Base-by-base conservation (phyloP, 2,888 invertebrate species). In the Prenolepis imparis region DNA sequence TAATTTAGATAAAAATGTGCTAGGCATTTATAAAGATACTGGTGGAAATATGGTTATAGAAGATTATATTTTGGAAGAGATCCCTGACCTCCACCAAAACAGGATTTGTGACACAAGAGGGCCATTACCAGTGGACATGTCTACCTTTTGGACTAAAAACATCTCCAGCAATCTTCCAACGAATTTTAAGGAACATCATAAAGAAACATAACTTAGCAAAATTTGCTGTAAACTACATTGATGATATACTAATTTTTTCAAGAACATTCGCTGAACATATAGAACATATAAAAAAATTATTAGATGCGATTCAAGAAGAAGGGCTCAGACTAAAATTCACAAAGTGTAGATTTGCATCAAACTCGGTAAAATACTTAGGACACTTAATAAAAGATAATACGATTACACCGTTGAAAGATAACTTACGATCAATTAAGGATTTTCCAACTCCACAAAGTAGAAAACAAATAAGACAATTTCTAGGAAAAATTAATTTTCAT, bases 101-200 rank as follows among this genome's bases (percentile, higher is more conserved):
- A n/a, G 89, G 64, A 4, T 90, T 89, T 32, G 86, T 90, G 0
- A 90, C 88, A 12, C 87, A 90, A 55, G 82, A 89, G 0, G 88
- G 88, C 1, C 85, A 88, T 67, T 89, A 24, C 15, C 88, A 90
- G 48, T 89, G 88, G 88, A 86, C 83, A 0, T 82, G 44, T 11
- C 28, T 67, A 1, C 67, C 67, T 0, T 67, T 48, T 11, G 67
- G 67, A 0, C 18, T 67, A 18, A 67, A 67, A 6, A 67, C 66
- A 1, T n/a, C 44, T 1, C 48, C 57, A 32, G 44, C 74, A 18
- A 78, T 75, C 9, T 82, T 82, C 12, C 82, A 75, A 0, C 68
- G 68, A 68, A 75, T 75, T 3, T 21, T 61, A n/a, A 52, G 61
- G 6, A 82, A 61, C 15, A 82, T 82, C 0, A 4, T 82, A 36